Evolutionary conservation across 2,888 invertebrate genomes (phyloP), one percentile per base, ranked within the genome.

Genomic region (Heliconius cydno): DNA sequence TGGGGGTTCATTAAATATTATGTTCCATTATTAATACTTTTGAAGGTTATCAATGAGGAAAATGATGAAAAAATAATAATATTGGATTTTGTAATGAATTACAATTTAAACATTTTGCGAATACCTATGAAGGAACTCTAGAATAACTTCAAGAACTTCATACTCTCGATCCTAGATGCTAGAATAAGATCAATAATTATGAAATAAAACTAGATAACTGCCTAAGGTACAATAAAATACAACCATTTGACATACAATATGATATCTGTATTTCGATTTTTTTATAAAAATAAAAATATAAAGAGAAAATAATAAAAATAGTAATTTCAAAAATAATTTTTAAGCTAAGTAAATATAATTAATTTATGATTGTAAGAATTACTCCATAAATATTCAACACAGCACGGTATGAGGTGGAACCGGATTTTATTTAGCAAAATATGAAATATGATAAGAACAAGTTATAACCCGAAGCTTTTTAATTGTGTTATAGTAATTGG

Each of bases 371-470:
- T n/a, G 22, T 57, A 72, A 57, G 52, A 72, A 72, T 57, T 10
- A 72, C n/a, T 30, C 30, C 57, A 52, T 28, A 72, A 57, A 72
- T 57, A 72, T 72, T 72, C 57, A 22, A 22, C 38, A 0, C 38
- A 41, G 41, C 25, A 13, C 7, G n/a, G 67, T 38, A 68, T 38
- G 22, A 38, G n/a, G 68, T 38, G n/a, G 34, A 72, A 72, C 72
- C 52, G 72, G 72, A 72, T 72, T 72, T 57, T 25, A 57, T 72
- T 71, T 57, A 30, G 72, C 72, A 57, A 13, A n/a, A 13, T 38
- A 70, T 70, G 22, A 70, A 57, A 52, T 52, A 1, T 52, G 10
- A 72, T 72, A 72, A 72, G 13, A 57, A 72, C 72, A 52, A n/a
- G 72, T 57, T 72, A 71, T 52, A 34, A 57, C 72, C 30, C 57